phyloP scores from a whole-genome alignment of 1,140 invertebrate species.

The Panagrolaimus sp. region DNA sequence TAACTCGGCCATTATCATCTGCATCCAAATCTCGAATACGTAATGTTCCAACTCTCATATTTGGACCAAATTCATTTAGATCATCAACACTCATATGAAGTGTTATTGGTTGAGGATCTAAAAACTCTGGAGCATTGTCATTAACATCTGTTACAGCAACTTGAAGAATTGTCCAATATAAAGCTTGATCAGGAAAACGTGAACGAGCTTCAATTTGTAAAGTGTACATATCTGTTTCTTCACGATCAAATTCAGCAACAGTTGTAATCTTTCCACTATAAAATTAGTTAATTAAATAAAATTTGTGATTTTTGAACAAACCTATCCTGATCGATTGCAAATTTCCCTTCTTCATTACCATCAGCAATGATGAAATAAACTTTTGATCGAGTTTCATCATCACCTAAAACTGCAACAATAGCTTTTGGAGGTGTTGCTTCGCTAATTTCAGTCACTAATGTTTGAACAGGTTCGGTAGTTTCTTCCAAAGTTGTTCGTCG shows the following conservation, averaged over 20 bases:
- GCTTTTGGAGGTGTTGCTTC: slow-evolving; percentile 52
- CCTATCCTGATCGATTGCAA: slow-evolving; percentile 46
- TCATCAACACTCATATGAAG: slow-evolving; percentile 42
- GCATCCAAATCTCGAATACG: slow-evolving; percentile 44
- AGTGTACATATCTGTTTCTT: slow-evolving; percentile 44
- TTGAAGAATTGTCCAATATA: slow-evolving; percentile 53
- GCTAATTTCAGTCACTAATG: slow-evolving; percentile 47
- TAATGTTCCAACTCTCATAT: slow-evolving; percentile 44
- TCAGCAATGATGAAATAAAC: slow-evolving; percentile 45
- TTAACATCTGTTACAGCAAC: slow-evolving; percentile 50
- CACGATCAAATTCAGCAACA: slow-evolving; percentile 35
- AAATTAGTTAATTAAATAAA: background rate
- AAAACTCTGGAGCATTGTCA: slow-evolving; percentile 52
- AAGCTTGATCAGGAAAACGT: slow-evolving; percentile 38
- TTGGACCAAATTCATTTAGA: slow-evolving; percentile 30
- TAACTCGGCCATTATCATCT: slow-evolving; percentile 48
- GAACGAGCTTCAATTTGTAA: slow-evolving; percentile 44
- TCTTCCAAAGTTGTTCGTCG: background rate
- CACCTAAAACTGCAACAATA: slow-evolving; percentile 43
- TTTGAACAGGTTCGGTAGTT: slow-evolving; percentile 30
- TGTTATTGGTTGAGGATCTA: slow-evolving; percentile 41
- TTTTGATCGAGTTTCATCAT: slow-evolving; percentile 30
- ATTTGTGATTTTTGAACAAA: too few species aligned
- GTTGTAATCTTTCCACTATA: slow-evolving; percentile 45
- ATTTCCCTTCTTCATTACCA: slow-evolving; percentile 52